phyloP scores from a whole-genome alignment of 2,888 invertebrate genomes.

The Zelleria hepariella region DNA sequence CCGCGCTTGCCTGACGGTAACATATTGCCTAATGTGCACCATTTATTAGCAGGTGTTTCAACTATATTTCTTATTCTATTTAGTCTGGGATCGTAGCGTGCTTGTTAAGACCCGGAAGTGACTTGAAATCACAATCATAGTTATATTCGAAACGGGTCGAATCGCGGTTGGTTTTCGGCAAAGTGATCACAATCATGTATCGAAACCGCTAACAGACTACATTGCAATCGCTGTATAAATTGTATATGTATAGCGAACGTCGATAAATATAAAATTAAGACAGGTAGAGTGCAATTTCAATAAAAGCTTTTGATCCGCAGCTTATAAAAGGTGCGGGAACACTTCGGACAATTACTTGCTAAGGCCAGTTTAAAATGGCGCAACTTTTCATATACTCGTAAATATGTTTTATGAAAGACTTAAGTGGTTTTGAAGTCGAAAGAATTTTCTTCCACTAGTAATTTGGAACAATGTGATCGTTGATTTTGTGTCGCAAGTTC shows the following conservation, averaged over 20 bases:
- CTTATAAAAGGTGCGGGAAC: neutral
- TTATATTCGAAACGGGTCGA: too few species aligned
- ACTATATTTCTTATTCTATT: neutral
- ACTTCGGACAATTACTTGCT: neutral
- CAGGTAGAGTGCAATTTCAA: neutral
- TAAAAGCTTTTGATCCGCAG: neutral
- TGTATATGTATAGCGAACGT: too few species aligned
- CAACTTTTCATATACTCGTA: too few species aligned
- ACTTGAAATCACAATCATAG: neutral
- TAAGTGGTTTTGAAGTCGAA: too few species aligned
- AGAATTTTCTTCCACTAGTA: too few species aligned
- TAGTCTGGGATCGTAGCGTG: neutral
- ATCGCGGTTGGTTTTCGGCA: too few species aligned
- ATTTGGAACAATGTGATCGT: too few species aligned
- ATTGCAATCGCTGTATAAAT: too few species aligned
- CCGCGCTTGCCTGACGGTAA: neutral
- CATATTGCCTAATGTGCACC: neutral
- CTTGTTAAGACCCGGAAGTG: neutral
- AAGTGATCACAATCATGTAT: neutral
- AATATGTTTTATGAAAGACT: too few species aligned
- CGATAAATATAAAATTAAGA: neutral
- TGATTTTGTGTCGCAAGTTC: too few species aligned
- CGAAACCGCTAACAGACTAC: neutral
- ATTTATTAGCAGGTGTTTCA: neutral
- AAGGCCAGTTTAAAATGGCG: neutral